Evolutionary conservation across 2,113 vertebrate species (phyloP).

Genomic region (Hippolais icterina): DNA sequence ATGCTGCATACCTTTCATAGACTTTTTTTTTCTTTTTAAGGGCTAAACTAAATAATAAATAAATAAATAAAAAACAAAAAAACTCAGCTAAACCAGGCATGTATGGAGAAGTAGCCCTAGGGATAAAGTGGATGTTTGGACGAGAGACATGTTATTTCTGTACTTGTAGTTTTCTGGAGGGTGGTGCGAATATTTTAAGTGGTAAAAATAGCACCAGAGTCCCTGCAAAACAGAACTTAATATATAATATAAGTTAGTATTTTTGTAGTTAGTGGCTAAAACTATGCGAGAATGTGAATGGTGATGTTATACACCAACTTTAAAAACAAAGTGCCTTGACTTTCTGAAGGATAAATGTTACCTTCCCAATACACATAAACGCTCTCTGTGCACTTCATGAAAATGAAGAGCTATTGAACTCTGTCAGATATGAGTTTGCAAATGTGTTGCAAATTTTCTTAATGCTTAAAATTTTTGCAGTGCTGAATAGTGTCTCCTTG

Average conservation of each 20-base stretch:
- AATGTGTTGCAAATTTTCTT: neutral
- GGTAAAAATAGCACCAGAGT: neutral
- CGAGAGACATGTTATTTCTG: neutral
- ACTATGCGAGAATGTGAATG: neutral
- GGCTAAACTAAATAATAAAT: neutral
- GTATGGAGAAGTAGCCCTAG: neutral
- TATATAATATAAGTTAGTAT: neutral
- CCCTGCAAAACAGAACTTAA: neutral
- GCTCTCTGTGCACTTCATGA: neutral
- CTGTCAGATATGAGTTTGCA: neutral
- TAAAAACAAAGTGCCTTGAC: neutral
- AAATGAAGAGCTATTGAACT: conserved; percentile 27
- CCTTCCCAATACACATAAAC: conserved; percentile 57
- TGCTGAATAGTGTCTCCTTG: neutral
- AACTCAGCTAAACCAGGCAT: neutral
- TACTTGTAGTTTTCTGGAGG: neutral
- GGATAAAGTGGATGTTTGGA: neutral
- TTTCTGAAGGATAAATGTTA: conserved; percentile 67
- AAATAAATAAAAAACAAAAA: neutral
- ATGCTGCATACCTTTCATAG: neutral
- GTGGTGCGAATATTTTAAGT: neutral
- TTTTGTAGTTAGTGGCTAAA: neutral
- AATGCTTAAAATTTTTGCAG: neutral
- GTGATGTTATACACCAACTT: neutral
- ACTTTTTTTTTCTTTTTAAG: neutral